Conservation (phyloP, 1,140 invertebrate species). For the Saxidomus purpurata region DNA sequence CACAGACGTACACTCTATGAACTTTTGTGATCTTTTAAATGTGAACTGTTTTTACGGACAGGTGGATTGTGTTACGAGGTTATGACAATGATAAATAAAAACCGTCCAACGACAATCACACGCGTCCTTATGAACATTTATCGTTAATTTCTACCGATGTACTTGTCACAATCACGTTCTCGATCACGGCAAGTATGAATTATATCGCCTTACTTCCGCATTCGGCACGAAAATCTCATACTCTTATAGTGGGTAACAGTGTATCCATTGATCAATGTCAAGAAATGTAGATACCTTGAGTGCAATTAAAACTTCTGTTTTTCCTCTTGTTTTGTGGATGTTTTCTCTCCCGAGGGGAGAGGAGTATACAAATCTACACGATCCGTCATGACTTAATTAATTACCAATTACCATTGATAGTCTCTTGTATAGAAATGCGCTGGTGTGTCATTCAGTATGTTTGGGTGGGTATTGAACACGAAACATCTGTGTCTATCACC, state of each 20-base stretch:
- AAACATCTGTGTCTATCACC: neutral
- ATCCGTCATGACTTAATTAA: conserved; percentile 35
- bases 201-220: conserved; percentile 10
- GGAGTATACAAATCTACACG: neutral
- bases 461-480: neutral
- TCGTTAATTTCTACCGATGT: neutral
- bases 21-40: neutral
- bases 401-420: conserved; percentile 21
- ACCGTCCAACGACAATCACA: neutral
- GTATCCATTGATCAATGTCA: conserved; percentile 31
- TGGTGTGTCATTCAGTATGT: conserved; percentile 21
- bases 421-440: neutral
- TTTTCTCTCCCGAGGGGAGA: neutral
- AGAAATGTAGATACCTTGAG: conserved; percentile 19
- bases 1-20: neutral
- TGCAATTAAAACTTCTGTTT: conserved; percentile 13
- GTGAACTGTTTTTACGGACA: neutral
- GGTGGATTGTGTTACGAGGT: neutral
- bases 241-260: conserved; percentile 18
- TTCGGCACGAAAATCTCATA: conserved; percentile 21
- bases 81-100: conserved; percentile 25
- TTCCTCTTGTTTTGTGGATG: neutral
- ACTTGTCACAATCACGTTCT: neutral
- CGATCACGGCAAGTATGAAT: conserved; percentile 17
- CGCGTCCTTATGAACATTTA: neutral